phyloP scores from a whole-genome alignment of 2,113 vertebrate species.

The Xiphias gladius region DNA sequence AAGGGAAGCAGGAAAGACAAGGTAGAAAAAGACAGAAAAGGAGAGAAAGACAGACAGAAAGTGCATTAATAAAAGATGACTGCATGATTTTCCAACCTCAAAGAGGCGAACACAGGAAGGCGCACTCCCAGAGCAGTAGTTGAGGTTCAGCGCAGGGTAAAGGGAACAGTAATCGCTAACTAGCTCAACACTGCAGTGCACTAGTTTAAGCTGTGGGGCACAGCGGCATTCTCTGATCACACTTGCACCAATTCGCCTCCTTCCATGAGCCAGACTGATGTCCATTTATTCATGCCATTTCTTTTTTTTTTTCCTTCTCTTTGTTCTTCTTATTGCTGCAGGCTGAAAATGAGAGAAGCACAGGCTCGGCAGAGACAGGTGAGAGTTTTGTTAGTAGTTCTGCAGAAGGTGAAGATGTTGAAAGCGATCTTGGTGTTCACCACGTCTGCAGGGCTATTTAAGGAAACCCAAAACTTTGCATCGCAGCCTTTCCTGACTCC shows the following conservation, averaged over 20 bases:
- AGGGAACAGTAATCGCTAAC: slow-evolving; percentile 77
- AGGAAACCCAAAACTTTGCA: slow-evolving; percentile 51
- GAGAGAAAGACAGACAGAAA: slow-evolving; percentile 59
- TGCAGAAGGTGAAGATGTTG: slow-evolving; percentile 50
- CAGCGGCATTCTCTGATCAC: slow-evolving; percentile 62
- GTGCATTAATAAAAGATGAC: slow-evolving; percentile 86
- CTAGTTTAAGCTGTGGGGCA: slow-evolving; percentile 67
- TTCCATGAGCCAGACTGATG: slow-evolving; percentile 37
- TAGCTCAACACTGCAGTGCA: slow-evolving; percentile 69
- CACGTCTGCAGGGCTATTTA: slow-evolving; percentile 52
- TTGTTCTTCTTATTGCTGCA: slow-evolving; percentile 52
- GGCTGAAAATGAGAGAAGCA: slow-evolving; percentile 33
- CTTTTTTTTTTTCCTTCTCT: background rate
- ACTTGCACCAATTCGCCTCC: slow-evolving; percentile 38
- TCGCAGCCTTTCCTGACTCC: slow-evolving; percentile 31
- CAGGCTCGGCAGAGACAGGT: background rate
- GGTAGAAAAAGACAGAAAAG: slow-evolving; percentile 43
- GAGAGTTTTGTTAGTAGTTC: slow-evolving; percentile 31
- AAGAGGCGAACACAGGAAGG: slow-evolving; percentile 81
- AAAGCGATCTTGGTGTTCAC: background rate
- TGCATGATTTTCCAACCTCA: slow-evolving; percentile 83
- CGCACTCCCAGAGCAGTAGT: slow-evolving; percentile 70
- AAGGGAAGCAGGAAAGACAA: slow-evolving; percentile 48
- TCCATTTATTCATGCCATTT: slow-evolving; percentile 46
- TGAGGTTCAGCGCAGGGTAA: slow-evolving; percentile 83